These are phyloP conservation scores for Alloplasta piceator DNA, from an alignment of 2,888 invertebrate species.

Conservation along the genomic window DNA sequence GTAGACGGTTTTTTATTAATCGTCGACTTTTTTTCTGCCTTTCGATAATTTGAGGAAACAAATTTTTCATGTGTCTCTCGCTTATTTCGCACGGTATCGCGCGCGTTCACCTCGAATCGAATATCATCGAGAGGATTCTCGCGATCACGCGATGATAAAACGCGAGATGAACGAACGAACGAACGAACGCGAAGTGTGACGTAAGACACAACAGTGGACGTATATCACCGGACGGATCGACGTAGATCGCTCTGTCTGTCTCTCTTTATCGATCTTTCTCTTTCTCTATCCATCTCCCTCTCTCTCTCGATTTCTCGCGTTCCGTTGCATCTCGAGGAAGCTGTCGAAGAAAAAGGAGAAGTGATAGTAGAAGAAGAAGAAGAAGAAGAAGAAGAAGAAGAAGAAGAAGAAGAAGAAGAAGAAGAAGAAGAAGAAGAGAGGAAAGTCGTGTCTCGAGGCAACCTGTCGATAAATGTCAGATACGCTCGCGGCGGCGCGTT, in stretches of 20 bases:
- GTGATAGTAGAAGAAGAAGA: background rate
- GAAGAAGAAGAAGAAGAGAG: conserved; percentile 32
- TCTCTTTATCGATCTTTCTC: too few relatives aligned
- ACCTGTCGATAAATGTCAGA: conserved; percentile 65
- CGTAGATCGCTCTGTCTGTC: background rate
- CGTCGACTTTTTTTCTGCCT: too few relatives aligned
- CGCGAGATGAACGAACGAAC: conserved; percentile 27
- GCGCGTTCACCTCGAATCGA: background rate
- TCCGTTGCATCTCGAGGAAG: conserved; percentile 51
- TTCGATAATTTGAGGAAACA: too few relatives aligned
- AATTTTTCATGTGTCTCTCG: too few relatives aligned
- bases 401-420: too few relatives aligned
- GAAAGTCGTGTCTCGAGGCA: conserved; percentile 54
- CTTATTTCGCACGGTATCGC: background rate
- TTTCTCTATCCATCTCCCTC: too few relatives aligned
- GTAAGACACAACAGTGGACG: conserved; percentile 36
- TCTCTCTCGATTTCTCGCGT: conserved; percentile 17
- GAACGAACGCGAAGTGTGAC: conserved; percentile 44
- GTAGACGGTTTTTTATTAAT: too few relatives aligned
- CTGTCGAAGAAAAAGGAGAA: conserved; percentile 12
- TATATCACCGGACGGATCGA: conserved; percentile 48
- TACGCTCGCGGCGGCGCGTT: conserved; percentile 59
- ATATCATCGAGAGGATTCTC: conserved; percentile 8
- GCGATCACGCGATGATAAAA: conserved; percentile 9
- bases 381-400: conserved; percentile 34